Percentiles rank a stretch among this genome's conserved stretches.
phyloP scores from a whole-genome alignment of 35 echinoderm and acorn worm species.

The Anneissia japonica region DNA sequence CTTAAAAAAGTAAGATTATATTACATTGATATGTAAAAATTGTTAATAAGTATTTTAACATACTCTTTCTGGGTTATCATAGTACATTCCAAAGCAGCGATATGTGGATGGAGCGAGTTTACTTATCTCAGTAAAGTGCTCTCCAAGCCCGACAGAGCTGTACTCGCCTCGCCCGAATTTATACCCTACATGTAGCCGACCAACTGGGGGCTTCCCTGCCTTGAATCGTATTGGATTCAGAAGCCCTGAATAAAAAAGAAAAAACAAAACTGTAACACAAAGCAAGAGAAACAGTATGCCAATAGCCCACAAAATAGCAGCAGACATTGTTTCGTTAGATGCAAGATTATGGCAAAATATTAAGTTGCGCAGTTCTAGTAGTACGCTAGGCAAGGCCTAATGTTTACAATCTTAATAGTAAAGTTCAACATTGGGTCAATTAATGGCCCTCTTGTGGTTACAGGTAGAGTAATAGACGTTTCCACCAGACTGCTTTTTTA shows the following conservation, averaged over 20 bases:
- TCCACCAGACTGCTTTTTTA: not conserved
- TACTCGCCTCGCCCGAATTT: constrained; percentile 73
- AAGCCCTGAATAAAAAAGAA: constrained; percentile 59
- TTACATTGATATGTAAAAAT: not conserved
- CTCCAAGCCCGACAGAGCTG: constrained; percentile 53
- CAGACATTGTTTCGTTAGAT: constrained; percentile 27
- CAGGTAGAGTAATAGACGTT: not conserved
- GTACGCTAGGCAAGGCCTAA: not conserved
- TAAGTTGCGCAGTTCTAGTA: not conserved
- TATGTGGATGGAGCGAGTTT: constrained; percentile 38
- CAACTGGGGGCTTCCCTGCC: constrained; percentile 65
- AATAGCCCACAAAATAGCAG: constrained; percentile 56
- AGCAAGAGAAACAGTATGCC: constrained; percentile 49
- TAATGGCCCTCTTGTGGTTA: not conserved
- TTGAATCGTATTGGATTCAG: constrained; percentile 58
- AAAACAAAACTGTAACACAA: constrained; percentile 40
- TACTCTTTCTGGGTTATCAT: constrained; percentile 86
- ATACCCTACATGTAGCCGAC: constrained; percentile 58
- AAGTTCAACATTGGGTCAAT: not conserved
- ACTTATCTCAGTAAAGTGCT: constrained; percentile 60
- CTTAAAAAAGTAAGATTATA: not conserved
- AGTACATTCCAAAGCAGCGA: constrained; percentile 63
- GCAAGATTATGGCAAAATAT: not conserved
- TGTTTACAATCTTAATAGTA: not conserved
- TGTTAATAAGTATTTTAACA: not conserved